phyloP scores from a whole-genome alignment of 2,113 vertebrate species.

The Barnardius zonarius region DNA sequence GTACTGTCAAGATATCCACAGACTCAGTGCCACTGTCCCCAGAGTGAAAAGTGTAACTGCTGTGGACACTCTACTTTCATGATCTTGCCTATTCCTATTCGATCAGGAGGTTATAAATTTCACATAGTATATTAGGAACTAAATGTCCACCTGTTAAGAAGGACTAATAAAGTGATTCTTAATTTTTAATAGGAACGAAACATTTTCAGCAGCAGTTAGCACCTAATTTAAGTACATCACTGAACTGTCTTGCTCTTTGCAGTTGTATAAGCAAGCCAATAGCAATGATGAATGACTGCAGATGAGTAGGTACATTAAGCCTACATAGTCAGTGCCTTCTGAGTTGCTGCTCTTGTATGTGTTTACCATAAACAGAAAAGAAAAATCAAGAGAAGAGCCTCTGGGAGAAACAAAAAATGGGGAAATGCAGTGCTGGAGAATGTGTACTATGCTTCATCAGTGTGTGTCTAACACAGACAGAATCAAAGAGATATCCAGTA shows the following conservation, averaged over 20 bases:
- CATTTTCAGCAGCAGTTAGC: background rate
- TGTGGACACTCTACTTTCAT: background rate
- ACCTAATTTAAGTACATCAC: background rate
- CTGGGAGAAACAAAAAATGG: background rate
- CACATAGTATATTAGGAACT: background rate
- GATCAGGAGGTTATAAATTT: background rate
- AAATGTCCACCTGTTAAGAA: background rate
- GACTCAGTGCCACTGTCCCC: background rate
- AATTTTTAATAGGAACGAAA: background rate
- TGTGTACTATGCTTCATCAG: background rate
- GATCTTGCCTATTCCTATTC: background rate
- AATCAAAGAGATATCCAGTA: background rate
- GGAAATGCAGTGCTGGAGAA: background rate
- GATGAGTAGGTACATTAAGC: conserved; percentile 17
- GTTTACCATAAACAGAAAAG: background rate
- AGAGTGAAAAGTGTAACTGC: background rate
- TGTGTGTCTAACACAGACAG: background rate
- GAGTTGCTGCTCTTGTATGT: conserved; percentile 9
- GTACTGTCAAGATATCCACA: background rate
- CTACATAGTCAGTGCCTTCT: background rate
- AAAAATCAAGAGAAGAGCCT: background rate
- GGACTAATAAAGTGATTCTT: background rate
- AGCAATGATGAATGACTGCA: conserved; percentile 33
- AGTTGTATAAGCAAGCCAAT: background rate
- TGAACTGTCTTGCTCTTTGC: background rate